phyloP scores from a whole-genome alignment of 2,888 invertebrate species.

The Mesoligia furuncula region DNA sequence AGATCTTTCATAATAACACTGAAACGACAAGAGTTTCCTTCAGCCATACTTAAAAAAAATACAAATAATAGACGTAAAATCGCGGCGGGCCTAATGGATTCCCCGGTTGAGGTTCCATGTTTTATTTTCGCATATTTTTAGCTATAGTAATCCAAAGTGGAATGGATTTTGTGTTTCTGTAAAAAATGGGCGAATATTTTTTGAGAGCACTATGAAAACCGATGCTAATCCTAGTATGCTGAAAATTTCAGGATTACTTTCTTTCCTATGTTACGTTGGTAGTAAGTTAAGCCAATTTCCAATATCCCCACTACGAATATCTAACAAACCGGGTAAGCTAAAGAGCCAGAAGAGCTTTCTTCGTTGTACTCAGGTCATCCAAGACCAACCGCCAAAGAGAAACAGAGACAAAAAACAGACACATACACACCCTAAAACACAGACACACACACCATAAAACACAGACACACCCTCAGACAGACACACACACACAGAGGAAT shows the following conservation, averaged over 20 bases:
- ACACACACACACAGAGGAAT: background rate
- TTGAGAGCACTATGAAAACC: background rate
- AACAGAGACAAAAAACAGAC: too few relatives aligned
- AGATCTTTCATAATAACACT: conserved; percentile 69
- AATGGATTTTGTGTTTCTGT: conserved; percentile 38
- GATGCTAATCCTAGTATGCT: background rate
- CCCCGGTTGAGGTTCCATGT: conserved; percentile 46
- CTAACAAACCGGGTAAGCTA: too few relatives aligned
- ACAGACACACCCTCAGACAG: too few relatives aligned
- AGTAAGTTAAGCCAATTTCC: background rate
- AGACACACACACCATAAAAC: too few relatives aligned
- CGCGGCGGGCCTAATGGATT: conserved; percentile 66
- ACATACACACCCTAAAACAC: too few relatives aligned
- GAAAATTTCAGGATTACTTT: background rate
- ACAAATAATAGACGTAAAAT: conserved; percentile 60
- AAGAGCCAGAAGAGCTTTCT: background rate
- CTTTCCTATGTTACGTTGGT: background rate
- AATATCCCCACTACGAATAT: too few relatives aligned
- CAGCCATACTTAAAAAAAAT: conserved; percentile 63
- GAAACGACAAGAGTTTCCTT: conserved; percentile 67
- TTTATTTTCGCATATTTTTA: conserved; percentile 43
- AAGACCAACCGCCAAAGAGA: background rate
- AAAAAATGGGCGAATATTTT: conserved; percentile 30
- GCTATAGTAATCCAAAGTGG: conserved; percentile 46
- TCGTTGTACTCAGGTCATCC: too few relatives aligned